Evolutionary conservation across 2,797 vertebrate species (phyloP).

Genomic region (Enteromius paludinosus): DNA sequence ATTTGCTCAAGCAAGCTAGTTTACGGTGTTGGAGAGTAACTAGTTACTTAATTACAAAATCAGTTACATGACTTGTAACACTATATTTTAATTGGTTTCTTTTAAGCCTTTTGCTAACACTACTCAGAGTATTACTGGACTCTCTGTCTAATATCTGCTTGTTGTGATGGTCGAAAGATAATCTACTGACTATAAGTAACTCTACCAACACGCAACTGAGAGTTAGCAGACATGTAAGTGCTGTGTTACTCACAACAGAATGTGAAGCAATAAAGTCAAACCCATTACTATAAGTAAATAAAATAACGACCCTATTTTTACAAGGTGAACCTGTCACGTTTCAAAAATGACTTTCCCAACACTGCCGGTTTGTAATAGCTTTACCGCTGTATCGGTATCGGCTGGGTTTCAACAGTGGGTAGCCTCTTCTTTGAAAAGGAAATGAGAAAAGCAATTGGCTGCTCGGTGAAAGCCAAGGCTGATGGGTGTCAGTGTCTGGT

Average conservation of each 20-base stretch:
- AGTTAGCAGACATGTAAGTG: no score
- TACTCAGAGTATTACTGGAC: no score
- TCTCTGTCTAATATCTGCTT: no score
- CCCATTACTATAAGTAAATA: no score
- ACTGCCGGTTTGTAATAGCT: background rate
- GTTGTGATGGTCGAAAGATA: no score
- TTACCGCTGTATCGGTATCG: background rate
- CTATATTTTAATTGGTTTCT: no score
- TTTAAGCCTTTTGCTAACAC: no score
- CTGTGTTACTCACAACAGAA: no score
- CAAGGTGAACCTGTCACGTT: background rate
- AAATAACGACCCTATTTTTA: background rate
- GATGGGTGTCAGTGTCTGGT: constrained; percentile 55
- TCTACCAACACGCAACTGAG: no score
- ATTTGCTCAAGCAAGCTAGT: background rate
- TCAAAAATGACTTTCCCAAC: background rate
- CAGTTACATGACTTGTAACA: no score
- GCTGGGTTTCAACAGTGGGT: background rate
- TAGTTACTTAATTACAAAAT: background rate
- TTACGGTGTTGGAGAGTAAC: background rate
- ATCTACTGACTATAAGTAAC: no score
- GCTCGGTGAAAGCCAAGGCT: constrained; percentile 44
- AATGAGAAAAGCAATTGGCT: constrained; percentile 26
- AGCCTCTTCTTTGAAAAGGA: constrained; percentile 14
- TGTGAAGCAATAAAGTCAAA: no score